Evolutionary conservation across 92 coral and sea anemone genomes (phyloP).

Genomic region (Phenganax subtilis): DNA sequence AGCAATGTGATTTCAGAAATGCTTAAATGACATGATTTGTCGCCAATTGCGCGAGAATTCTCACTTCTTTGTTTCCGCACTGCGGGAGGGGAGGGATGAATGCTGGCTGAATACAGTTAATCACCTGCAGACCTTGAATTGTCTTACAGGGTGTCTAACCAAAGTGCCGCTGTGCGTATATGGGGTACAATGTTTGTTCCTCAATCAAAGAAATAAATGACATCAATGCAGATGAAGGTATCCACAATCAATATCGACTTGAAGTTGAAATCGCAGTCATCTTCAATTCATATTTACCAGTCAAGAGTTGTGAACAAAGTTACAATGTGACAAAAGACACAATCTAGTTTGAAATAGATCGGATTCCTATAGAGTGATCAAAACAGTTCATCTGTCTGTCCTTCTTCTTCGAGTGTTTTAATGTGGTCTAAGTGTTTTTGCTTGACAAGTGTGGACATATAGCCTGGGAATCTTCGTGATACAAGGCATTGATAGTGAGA

Average conservation of each 20-base stretch:
- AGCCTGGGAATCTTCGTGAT: neutral
- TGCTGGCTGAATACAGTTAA: neutral
- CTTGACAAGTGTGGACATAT: neutral
- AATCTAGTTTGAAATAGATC: neutral
- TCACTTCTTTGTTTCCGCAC: conserved; percentile 11
- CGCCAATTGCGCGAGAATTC: conserved; percentile 12
- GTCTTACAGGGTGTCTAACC: neutral
- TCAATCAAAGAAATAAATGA: neutral
- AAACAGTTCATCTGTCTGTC: neutral
- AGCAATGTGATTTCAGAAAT: conserved; percentile 19
- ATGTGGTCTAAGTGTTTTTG: neutral
- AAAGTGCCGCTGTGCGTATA: neutral
- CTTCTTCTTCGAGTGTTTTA: neutral
- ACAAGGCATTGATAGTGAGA: no score
- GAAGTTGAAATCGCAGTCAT: neutral
- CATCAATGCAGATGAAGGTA: neutral
- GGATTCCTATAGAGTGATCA: neutral
- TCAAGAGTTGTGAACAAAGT: neutral
- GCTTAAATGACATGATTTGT: conserved; percentile 27
- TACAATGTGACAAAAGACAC: neutral
- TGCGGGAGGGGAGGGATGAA: conserved; percentile 33
- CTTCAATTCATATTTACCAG: neutral
- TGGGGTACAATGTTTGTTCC: conserved; percentile 1
- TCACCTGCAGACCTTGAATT: conserved; percentile 2
- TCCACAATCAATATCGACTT: neutral